Percentiles rank a stretch among this genome's conserved stretches.
Evolutionary conservation across 2,797 vertebrate species (phyloP).

Genomic region (Chrysocyon brachyurus): DNA sequence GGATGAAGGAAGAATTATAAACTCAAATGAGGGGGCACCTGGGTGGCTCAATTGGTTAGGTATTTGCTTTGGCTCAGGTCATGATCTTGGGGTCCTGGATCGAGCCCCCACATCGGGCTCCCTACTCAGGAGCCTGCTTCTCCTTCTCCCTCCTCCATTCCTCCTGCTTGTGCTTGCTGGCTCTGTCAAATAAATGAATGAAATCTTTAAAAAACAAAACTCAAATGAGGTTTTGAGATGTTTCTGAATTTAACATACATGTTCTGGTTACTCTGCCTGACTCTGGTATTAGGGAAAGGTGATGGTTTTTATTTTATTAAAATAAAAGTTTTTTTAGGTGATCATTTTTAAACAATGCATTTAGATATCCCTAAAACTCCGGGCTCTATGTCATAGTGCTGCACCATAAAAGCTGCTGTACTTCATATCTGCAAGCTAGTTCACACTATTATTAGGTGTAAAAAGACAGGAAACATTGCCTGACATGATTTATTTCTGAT

Average conservation of each 20-base stretch:
- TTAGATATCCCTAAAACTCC: background rate
- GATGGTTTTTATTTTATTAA: background rate
- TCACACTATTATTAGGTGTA: background rate
- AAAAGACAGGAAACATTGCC: conserved; percentile 40
- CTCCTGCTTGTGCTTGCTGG: no score
- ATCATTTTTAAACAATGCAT: background rate
- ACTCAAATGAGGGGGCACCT: background rate
- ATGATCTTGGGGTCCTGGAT: no score
- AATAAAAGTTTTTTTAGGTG: background rate
- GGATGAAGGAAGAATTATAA: background rate
- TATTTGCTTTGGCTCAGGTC: no score
- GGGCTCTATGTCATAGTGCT: background rate
- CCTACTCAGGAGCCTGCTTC: no score
- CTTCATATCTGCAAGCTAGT: background rate
- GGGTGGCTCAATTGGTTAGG: no score
- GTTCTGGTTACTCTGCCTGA: background rate
- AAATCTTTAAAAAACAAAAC: no score
- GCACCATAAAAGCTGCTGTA: background rate
- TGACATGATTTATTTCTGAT: conserved; percentile 1
- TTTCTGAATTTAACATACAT: background rate
- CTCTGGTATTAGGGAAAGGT: background rate
- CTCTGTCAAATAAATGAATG: no score
- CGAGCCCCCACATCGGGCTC: no score
- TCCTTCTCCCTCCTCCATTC: no score
- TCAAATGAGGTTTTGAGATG: background rate